Percentiles rank a stretch among this genome's conserved stretches.
Conservation (phyloP, 2,888 invertebrate genomes). For the Synanthedon vespiformis region DNA sequence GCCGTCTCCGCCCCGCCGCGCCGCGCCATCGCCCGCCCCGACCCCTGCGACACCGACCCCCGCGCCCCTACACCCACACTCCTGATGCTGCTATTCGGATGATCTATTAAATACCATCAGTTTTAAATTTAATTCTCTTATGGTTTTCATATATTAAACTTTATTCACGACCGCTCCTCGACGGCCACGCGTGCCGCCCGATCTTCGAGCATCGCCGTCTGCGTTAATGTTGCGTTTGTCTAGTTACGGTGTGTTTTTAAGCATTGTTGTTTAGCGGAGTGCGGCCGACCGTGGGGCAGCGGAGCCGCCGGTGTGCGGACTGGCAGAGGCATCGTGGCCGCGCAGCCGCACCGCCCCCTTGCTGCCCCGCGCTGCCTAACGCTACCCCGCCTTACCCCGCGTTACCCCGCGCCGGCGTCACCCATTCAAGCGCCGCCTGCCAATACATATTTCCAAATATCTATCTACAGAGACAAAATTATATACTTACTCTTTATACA, state of each 20-base stretch:
- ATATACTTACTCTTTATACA: no score
- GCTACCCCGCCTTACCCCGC: neutral
- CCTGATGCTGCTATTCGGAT: conserved; percentile 37
- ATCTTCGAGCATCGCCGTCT: conserved; percentile 56
- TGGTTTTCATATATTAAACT: conserved; percentile 59
- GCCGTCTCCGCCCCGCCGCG: conserved; percentile 42
- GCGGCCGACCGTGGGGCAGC: conserved; percentile 70
- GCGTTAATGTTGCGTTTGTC: conserved; percentile 45
- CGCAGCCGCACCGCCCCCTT: conserved; percentile 21
- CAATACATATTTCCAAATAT: neutral
- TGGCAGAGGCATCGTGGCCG: conserved; percentile 41
- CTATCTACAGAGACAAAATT: no score
- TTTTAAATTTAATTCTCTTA: conserved; percentile 47
- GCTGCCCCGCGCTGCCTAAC: conserved; percentile 3
- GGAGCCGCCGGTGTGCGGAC: conserved; percentile 71
- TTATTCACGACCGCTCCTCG: conserved; percentile 55
- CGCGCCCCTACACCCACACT: conserved; percentile 18
- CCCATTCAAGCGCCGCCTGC: conserved; percentile 33
- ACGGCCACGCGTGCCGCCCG: conserved; percentile 60
- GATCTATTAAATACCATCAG: conserved; percentile 52
- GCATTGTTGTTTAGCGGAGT: conserved; percentile 68
- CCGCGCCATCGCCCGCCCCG: conserved; percentile 45
- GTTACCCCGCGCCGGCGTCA: conserved; percentile 15
- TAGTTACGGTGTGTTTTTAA: conserved; percentile 60
- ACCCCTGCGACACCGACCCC: conserved; percentile 31